Evolutionary conservation across 2,797 vertebrate genomes (phyloP), one percentile per base, ranked within the genome.

Genomic region (Rhynchonycteris naso): DNA sequence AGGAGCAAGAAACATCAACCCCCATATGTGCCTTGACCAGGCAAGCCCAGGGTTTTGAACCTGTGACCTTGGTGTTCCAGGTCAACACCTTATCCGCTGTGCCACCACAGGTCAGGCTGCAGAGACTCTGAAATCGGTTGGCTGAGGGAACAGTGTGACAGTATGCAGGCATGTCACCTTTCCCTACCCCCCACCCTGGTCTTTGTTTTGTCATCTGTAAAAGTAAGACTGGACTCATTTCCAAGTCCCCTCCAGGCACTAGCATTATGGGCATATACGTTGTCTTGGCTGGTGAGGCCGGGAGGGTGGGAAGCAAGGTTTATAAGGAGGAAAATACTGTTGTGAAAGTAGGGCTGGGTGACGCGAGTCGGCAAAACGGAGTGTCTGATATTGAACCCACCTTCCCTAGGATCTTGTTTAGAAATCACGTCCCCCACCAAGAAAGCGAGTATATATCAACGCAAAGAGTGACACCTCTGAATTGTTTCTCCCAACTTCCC

Each of bases 131-230:
- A 74, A 58, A 24, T 69, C 22, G 4, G 2, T 58, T 50, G 80
- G 26, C 54, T 8, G 4, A 43, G 65, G 72, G 1, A 9, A 54
- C 38, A 33, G 16, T 59, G 58, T 38, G 66, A 21, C 5, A 19
- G 0, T 12, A 4, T 9, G 22, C 13, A 4, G 11, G 22, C 13
- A 0, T 18, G 7, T 30, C 85, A 15, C 33, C 30, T 30, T 26
- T 15, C 26, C 10, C 7, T n/a, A 7, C 15, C 52, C 52, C 7
- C 50, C 24, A 6, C 6, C 84, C 59, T 74, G 47, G 33, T 5
- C 84, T 65, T 74, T 52, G 33, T 63, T 82, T 92, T 71, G 47
- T 68, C 38, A 0, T 88, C 65, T 59, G 15, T 83, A 21, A 50
- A 63, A 87, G 28, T 26, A 35, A 82, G 47, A 58, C 2, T n/a